Evolutionary conservation across 2,113 vertebrate genomes (phyloP), one percentile per base, ranked within the genome.

Genomic region (Phrynocephalus versicolor): DNA sequence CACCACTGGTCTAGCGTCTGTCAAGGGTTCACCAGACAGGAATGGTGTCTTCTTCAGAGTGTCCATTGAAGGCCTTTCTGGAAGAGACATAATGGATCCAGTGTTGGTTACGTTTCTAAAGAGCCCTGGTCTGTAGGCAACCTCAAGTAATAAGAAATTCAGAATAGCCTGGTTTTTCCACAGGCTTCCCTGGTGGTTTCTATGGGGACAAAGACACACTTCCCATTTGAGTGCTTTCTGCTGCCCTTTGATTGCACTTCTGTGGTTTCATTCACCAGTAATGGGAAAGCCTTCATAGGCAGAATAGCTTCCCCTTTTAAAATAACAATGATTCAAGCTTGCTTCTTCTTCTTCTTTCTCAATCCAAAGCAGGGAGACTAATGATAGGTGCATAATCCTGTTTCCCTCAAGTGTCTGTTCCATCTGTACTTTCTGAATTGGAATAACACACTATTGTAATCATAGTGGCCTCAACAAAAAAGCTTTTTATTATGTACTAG

Each of bases 171-270:
- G 88, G 88, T 93, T 91, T 94, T 88, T 92, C n/a, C 91, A 90
- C 86, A 90, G 94, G 94, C 92, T 95, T 96, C 94, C 95, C 95
- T 85, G 90, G 88, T 90, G 83, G 95, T 96, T 94, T 94, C 96
- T 91, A 95, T 95, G 95, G 95, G 74, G 92, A 96, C 93, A 86
- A 87, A 93, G 94, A 94, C 83, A 91, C 91, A 92, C 94, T 96
- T 96, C 95, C 95, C 89, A 91, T 93, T 91, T 88, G 92, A 94
- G 91, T 89, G 92, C 90, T 90, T 85, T 81, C 89, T 93, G 88
- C 69, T 81, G 93, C 90, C 86, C 94, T 92, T 93, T 90, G 94
- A 95, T 94, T 93, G 91, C 92, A 89, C 91, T 93, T 93, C 85
- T 91, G 93, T 90, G 92, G 90, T 93, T 93, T 95, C 91, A 95